These are phyloP conservation scores for Clarias platycephalus DNA, from an alignment of 2,797 vertebrate genomes.

Conservation along the genomic window DNA sequence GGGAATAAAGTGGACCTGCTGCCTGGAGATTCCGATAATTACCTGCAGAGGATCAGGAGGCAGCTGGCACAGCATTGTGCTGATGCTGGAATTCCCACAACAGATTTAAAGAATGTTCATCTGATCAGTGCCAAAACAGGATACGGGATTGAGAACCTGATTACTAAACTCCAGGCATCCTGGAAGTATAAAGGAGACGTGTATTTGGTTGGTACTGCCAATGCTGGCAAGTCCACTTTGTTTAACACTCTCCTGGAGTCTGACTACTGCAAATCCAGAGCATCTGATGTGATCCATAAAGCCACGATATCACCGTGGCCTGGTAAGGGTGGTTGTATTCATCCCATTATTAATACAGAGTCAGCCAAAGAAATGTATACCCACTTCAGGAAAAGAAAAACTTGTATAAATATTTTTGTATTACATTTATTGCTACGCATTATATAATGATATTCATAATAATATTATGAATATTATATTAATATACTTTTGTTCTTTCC, in stretches of 20 bases:
- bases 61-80: slow-evolving; percentile 69
- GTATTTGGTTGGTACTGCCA: slow-evolving; percentile 86
- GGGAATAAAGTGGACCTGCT: slow-evolving; percentile 89
- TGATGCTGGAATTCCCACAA: slow-evolving; percentile 65
- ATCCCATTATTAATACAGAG: no score
- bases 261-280: slow-evolving; percentile 87
- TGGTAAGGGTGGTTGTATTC: slow-evolving; percentile 67
- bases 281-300: slow-evolving; percentile 71
- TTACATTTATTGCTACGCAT: no score
- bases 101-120: slow-evolving; percentile 72
- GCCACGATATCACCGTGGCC: slow-evolving; percentile 93
- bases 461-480: no score
- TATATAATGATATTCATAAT: no score
- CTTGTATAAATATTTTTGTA: no score
- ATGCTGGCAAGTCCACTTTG: slow-evolving; percentile 90
- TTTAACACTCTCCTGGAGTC: slow-evolving; percentile 88
- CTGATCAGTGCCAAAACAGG: slow-evolving; percentile 93
- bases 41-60: slow-evolving; percentile 75
- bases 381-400: no score
- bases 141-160: slow-evolving; percentile 83
- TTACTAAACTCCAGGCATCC: slow-evolving; percentile 81
- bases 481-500: no score
- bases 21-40: slow-evolving; percentile 73
- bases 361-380: no score
- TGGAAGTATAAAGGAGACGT: slow-evolving; percentile 88